Percentiles rank a stretch among this genome's conserved stretches.
phyloP scores from a whole-genome alignment of 2,888 invertebrate genomes.

The Aspidiotus rigidus region DNA sequence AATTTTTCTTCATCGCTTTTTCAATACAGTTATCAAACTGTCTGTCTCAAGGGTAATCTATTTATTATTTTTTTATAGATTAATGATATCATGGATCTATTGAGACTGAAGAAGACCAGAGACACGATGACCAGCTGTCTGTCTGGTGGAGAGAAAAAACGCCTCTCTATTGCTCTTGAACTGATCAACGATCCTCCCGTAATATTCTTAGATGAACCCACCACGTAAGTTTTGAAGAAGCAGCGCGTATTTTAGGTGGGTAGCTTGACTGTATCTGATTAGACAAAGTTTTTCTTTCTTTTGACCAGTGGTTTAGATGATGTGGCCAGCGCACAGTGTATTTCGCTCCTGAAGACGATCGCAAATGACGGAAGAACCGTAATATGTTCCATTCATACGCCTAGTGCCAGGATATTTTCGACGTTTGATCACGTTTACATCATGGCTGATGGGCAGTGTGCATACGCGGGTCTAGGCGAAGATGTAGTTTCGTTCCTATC shows the following conservation, averaged over 20 bases:
- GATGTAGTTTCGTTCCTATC: slow-evolving; percentile 74
- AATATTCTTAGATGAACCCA: slow-evolving; percentile 91
- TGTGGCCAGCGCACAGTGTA: slow-evolving; percentile 78
- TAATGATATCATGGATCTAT: slow-evolving; percentile 70
- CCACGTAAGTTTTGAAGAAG: slow-evolving; percentile 61
- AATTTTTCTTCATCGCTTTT: too few species aligned
- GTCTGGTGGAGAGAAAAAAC: slow-evolving; percentile 86
- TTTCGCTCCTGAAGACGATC: slow-evolving; percentile 70
- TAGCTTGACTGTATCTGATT: not conserved
- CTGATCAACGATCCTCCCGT: slow-evolving; percentile 90
- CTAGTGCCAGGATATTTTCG: slow-evolving; percentile 82
- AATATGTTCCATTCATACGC: slow-evolving; percentile 92
- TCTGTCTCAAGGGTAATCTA: slow-evolving; percentile 1
- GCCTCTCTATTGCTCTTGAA: slow-evolving; percentile 87
- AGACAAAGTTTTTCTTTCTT: not conserved
- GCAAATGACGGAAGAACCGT: slow-evolving; percentile 82
- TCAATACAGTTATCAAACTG: too few species aligned
- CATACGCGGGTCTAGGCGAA: slow-evolving; percentile 71
- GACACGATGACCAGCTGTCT: slow-evolving; percentile 64
- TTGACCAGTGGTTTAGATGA: slow-evolving; percentile 74
- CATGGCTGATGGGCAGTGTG: slow-evolving; percentile 77
- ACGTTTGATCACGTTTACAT: slow-evolving; percentile 88
- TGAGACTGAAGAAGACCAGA: slow-evolving; percentile 63
- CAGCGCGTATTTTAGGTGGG: not conserved
- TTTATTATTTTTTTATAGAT: slow-evolving; percentile 52